Evolutionary conservation across 2,888 invertebrate species (phyloP), one percentile per base, ranked within the genome.

Genomic region (Chloroclystis v-ata): DNA sequence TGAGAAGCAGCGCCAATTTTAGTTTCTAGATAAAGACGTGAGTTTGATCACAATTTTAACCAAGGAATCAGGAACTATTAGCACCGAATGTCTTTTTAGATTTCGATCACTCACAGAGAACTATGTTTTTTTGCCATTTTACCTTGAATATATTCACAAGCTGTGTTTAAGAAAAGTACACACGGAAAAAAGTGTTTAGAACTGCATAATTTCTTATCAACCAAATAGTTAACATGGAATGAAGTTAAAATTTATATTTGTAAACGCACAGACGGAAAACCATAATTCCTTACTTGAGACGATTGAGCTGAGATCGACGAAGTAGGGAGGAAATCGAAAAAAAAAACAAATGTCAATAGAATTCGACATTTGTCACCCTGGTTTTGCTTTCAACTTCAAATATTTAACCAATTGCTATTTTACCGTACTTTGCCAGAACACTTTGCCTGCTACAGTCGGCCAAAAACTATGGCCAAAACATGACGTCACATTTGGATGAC

Each of bases 31-130:
- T 16, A 32, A 14, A 16, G 11, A 20, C 11, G 16, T 14, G 32
- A 33, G 20, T 4, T n/a, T n/a, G n/a, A n/a, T n/a, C n/a, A n/a
- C n/a, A 20, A 20, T 20, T 4, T 20, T 20, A 20, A 4, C 2
- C 20, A 20, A 5, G 5, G 5, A 20, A 2, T 20, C 5, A 20
- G 20, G 20, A 20, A 20, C 20, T 5, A 20, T 4, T 20, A 51
- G 54, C 57, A 65, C 47, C 56, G 54, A 57, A 49, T 56, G 49
- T 57, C 52, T 50, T 46, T 56, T 60, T 58, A 56, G 54, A 70
- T 75, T 63, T 71, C 70, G 60, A 49, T 56, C 59, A 58, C 59
- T 59, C 61, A 55, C 46, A 56, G 44, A 46, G 51, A 49, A 56
- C 57, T 41, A 28, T 11, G 52, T 47, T 47, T 50, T 53, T 39